Evolutionary conservation across 2,797 vertebrate genomes (phyloP).

Genomic region (Typhlichthys subterraneus): DNA sequence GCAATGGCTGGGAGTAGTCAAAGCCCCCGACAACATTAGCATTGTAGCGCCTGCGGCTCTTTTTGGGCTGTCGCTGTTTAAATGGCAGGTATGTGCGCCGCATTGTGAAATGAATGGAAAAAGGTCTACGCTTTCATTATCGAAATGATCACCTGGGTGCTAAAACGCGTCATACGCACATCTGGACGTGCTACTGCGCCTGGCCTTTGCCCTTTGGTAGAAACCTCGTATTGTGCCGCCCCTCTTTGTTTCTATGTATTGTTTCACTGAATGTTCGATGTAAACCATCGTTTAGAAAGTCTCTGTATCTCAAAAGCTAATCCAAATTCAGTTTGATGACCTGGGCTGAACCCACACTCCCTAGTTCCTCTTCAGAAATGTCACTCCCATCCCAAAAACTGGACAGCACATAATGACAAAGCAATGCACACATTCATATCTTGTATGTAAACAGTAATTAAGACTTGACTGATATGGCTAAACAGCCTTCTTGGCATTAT

Average conservation of each 20-base stretch:
- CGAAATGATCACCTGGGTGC: slow-evolving; percentile 1
- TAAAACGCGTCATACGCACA: slow-evolving; percentile 20
- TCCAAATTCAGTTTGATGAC: slow-evolving; percentile 9
- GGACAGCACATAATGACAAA: no score
- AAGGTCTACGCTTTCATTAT: slow-evolving; percentile 2
- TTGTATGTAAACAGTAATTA: no score
- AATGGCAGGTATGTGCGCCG: slow-evolving; percentile 68
- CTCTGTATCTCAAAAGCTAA: neutral
- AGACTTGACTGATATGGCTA: no score
- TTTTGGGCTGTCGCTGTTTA: slow-evolving; percentile 75
- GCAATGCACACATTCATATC: no score
- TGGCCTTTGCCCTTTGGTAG: slow-evolving; percentile 55
- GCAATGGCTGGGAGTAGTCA: slow-evolving; percentile 79
- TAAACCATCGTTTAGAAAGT: neutral
- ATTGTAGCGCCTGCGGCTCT: slow-evolving; percentile 72
- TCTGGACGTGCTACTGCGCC: slow-evolving; percentile 42
- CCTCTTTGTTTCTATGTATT: slow-evolving; percentile 27
- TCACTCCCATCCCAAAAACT: no score
- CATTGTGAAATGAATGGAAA: slow-evolving; percentile 52
- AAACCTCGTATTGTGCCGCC: slow-evolving; percentile 7
- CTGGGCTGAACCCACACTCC: slow-evolving; percentile 33
- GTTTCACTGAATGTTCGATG: slow-evolving; percentile 30
- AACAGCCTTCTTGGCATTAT: no score
- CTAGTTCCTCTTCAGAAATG: neutral
- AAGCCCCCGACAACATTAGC: slow-evolving; percentile 78